These are phyloP conservation scores for Balanococcus diminutus DNA, from an alignment of 2,888 invertebrate species.

Conservation along the genomic window DNA sequence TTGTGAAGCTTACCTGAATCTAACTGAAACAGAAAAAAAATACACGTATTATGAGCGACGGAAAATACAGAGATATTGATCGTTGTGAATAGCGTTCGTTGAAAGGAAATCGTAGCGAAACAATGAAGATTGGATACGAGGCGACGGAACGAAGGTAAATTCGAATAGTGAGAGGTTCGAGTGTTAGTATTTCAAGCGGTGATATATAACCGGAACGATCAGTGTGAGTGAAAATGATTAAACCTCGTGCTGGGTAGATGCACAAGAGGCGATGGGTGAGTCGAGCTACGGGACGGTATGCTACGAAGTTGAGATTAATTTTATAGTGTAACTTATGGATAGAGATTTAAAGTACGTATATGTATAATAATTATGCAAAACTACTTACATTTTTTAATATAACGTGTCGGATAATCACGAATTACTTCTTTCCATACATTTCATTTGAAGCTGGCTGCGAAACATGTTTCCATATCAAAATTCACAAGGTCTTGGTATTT, in stretches of 20 bases:
- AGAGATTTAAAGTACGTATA: not conserved
- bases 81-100: not conserved
- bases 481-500: not conserved
- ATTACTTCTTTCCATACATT: conserved; percentile 36
- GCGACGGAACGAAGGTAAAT: too few relatives aligned
- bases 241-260: not conserved
- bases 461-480: conserved; percentile 5
- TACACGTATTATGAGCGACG: not conserved
- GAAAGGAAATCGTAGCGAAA: too few relatives aligned
- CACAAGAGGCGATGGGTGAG: not conserved
- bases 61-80: not conserved
- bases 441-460: conserved; percentile 39
- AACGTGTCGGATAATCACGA: conserved; percentile 35
- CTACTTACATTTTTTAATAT: not conserved
- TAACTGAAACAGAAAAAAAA: not conserved
- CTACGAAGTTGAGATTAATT: not conserved
- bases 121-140: too few relatives aligned
- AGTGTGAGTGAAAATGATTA: not conserved
- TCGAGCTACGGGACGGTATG: not conserved
- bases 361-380: not conserved
- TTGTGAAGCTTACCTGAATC: conserved; percentile 61
- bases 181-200: not conserved
- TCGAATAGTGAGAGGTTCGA: not conserved
- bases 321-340: not conserved
- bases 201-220: not conserved